Percentiles rank a stretch among this genome's conserved stretches.
phyloP scores from a whole-genome alignment of 92 coral and sea anemone genomes.

The Bergia sp. region DNA sequence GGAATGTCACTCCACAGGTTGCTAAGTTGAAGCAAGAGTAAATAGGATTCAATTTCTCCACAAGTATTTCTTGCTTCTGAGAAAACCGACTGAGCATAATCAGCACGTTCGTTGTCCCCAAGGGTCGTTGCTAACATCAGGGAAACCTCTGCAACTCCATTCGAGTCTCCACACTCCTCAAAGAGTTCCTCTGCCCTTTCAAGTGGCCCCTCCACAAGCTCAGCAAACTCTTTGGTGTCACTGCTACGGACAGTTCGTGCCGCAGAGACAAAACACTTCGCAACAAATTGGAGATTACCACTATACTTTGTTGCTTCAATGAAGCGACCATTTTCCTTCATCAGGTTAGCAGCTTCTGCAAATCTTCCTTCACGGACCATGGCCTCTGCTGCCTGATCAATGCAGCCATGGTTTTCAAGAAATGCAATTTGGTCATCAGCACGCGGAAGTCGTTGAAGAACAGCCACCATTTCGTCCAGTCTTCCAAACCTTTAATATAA shows the following conservation, averaged over 20 bases:
- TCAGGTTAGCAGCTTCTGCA: slow-evolving; percentile 75
- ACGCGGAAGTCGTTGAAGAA: slow-evolving; percentile 76
- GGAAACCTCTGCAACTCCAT: slow-evolving; percentile 67
- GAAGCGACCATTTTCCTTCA: slow-evolving; percentile 79
- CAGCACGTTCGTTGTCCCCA: slow-evolving; percentile 43
- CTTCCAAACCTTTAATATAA: slow-evolving; percentile 38
- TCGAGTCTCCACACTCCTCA: slow-evolving; percentile 44
- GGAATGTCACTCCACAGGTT: slow-evolving; percentile 40
- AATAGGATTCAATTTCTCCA: slow-evolving; percentile 65
- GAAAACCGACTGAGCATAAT: slow-evolving; percentile 61
- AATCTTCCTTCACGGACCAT: slow-evolving; percentile 68
- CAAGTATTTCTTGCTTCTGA: slow-evolving; percentile 53
- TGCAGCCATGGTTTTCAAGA: slow-evolving; percentile 73
- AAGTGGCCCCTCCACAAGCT: slow-evolving; percentile 63
- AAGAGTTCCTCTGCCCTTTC: slow-evolving; percentile 63
- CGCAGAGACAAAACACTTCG: slow-evolving; percentile 72
- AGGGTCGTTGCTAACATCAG: slow-evolving; percentile 52
- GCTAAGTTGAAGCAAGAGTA: slow-evolving; percentile 39
- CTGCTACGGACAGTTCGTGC: slow-evolving; percentile 55
- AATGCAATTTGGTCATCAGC: slow-evolving; percentile 81
- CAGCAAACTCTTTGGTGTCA: slow-evolving; percentile 35
- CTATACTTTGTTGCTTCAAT: slow-evolving; percentile 73
- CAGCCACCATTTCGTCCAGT: slow-evolving; percentile 72
- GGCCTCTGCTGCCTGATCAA: slow-evolving; percentile 80
- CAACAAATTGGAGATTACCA: slow-evolving; percentile 62